Evolutionary conservation across 2,797 vertebrate genomes (phyloP).

Genomic region (Okamejei kenojei): DNA sequence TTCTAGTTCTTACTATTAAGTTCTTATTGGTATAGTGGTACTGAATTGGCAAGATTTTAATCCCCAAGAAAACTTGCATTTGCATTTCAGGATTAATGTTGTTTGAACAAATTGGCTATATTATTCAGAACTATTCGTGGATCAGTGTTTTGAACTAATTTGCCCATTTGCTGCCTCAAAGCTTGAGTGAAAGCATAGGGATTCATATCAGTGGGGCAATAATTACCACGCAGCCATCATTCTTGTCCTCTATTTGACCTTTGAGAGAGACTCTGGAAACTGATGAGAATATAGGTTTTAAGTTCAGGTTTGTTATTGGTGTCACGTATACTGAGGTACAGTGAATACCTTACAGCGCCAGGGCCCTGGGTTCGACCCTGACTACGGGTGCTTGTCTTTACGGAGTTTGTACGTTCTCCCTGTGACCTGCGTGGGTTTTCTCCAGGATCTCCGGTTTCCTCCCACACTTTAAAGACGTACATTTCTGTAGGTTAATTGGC

Average conservation of each 20-base stretch:
- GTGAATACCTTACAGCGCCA: too few species aligned
- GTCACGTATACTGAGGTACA: too few species aligned
- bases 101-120: neutral
- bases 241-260: neutral
- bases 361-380: too few species aligned
- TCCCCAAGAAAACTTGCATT: neutral
- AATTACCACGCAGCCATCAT: neutral
- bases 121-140: neutral
- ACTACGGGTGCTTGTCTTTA: too few species aligned
- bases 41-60: conserved; percentile 21
- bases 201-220: neutral
- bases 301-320: too few species aligned
- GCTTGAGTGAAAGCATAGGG: neutral
- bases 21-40: neutral
- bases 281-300: too few species aligned
- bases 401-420: too few species aligned
- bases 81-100: neutral
- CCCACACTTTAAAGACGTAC: too few species aligned
- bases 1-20: neutral
- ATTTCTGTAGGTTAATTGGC: too few species aligned
- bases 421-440: too few species aligned
- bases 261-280: too few species aligned
- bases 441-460: too few species aligned
- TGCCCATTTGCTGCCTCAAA: neutral
- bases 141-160: neutral